Evolutionary conservation across 2,113 vertebrate genomes (phyloP).

Genomic region (Lycocorax pyrrhopterus): DNA sequence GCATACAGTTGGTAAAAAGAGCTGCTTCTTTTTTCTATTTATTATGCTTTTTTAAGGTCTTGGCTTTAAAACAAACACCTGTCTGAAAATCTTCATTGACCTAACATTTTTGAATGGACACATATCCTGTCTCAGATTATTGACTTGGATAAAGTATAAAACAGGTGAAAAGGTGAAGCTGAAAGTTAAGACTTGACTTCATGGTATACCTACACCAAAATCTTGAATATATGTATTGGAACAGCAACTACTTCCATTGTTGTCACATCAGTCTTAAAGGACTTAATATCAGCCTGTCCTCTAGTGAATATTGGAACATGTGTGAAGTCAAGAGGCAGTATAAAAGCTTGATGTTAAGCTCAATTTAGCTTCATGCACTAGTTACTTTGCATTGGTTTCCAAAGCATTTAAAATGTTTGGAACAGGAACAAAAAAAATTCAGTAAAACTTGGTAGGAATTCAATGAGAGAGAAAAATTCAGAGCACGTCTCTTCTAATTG

Average conservation of each 20-base stretch:
- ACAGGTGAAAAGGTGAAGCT: not conserved
- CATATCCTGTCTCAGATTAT: not conserved
- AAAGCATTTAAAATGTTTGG: not conserved
- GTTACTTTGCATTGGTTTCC: not conserved
- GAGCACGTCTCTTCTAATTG: not conserved
- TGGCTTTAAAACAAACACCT: not conserved
- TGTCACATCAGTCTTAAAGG: not conserved
- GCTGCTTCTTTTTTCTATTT: not conserved
- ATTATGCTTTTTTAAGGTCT: not conserved
- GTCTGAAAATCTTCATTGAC: not conserved
- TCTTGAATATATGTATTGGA: not conserved
- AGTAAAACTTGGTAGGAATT: not conserved
- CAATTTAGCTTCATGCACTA: not conserved
- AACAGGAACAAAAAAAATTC: not conserved
- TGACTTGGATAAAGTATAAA: not conserved
- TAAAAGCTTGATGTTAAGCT: not conserved
- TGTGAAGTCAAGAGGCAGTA: not conserved
- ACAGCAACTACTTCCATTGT: not conserved
- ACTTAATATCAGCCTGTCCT: not conserved
- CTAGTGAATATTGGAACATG: not conserved
- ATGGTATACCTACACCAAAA: not conserved
- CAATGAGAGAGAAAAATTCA: not conserved
- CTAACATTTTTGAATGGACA: not conserved
- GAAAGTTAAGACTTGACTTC: not conserved
- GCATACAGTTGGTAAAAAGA: not conserved